Evolutionary conservation across 2,797 vertebrate genomes (phyloP), one percentile per base, ranked within the genome.

Genomic region (Diplodus puntazzo): DNA sequence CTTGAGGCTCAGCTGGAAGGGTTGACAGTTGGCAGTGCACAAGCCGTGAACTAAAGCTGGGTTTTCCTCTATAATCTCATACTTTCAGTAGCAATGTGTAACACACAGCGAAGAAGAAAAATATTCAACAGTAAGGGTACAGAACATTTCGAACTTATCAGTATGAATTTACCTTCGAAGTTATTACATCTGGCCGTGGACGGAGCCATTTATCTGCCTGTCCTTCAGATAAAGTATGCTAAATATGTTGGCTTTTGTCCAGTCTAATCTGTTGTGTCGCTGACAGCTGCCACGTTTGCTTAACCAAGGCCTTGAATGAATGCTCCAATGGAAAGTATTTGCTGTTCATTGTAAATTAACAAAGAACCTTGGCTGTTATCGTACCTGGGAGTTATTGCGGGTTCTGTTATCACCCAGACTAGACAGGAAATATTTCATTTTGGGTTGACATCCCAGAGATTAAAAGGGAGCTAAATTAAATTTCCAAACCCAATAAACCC

Each of bases 241-340:
- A 72, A 81, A 80, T 84, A 77, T 84, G 83, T 89, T 83, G 82
- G 82, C 70, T 68, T 69, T 34, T 30, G 23, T 85, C 79, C 84
- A 86, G 46, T 9, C n/a, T 66, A 46, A 77, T 86, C 63, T 69
- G n/a, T 75, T 75, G 48, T 80, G 43, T 82, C 58, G 63, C 50
- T 80, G 73, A 81, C 70, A 80, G 68, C 59, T 18, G 27, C 42
- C 23, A 59, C 11, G 54, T 84, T 78, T 74, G 53, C 50, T 59
- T 25, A 46, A 55, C 50, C 63, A 65, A 58, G 80, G 69, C 81
- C 82, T 81, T 88, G 73, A 84, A 73, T 74, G 64, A 53, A 77
- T 49, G 34, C 50, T 77, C 21, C 12, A 42, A 49, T 48, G 57
- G 58, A 77, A 80, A 77, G 18, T 67, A 57, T 79, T 89, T 85